phyloP scores from a whole-genome alignment of 1,140 invertebrate species.

The Adoxophyes honmai region DNA sequence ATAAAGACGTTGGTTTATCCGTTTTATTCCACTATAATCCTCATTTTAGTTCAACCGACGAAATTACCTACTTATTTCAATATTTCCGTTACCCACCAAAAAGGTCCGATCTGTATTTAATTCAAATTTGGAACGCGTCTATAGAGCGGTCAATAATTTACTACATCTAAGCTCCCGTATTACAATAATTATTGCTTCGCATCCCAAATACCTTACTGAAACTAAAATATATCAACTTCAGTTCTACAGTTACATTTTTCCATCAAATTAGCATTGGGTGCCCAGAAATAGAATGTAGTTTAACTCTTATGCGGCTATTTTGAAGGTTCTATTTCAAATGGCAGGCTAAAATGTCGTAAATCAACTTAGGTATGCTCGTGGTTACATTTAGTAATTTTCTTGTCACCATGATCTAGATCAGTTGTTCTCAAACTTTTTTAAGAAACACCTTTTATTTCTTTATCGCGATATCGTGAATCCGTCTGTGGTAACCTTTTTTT shows the following conservation, averaged over 20 bases:
- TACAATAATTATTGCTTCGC: constrained; percentile 30
- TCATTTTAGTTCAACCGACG: too few species aligned
- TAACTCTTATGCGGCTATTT: constrained; percentile 21
- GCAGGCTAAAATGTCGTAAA: constrained; percentile 32
- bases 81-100: too few species aligned
- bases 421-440: too few species aligned
- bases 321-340: constrained; percentile 28
- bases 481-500: too few species aligned
- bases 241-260: constrained; percentile 48
- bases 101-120: too few species aligned
- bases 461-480: too few species aligned
- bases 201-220: constrained; percentile 32
- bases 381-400: constrained; percentile 61
- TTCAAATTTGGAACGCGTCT: too few species aligned
- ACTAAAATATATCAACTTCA: constrained; percentile 52
- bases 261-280: constrained; percentile 31
- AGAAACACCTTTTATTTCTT: too few species aligned
- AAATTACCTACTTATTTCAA: too few species aligned
- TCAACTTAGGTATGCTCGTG: constrained; percentile 49
- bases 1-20: too few species aligned
- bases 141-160: too few species aligned
- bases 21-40: too few species aligned
- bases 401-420: constrained; percentile 61
- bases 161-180: constrained; percentile 18
- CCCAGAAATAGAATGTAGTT: background rate